Conservation (phyloP, 2,113 vertebrate species). For the Brachyhypopomus gauderio region DNA sequence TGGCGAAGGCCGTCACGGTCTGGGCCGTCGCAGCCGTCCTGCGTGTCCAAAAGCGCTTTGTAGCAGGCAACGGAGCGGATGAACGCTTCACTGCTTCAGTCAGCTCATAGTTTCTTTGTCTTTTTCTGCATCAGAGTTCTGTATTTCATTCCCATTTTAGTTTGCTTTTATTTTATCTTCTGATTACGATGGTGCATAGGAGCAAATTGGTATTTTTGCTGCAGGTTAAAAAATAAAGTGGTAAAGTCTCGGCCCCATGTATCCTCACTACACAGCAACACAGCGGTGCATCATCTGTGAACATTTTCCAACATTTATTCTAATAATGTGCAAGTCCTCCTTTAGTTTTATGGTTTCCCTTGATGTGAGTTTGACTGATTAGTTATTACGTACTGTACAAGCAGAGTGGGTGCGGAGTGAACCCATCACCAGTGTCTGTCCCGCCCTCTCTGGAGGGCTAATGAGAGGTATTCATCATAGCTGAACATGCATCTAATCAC, state of each 20-base stretch:
- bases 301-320: neutral
- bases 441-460: slow-evolving; percentile 35
- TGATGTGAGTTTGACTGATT: slow-evolving; percentile 16
- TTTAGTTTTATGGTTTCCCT: slow-evolving; percentile 4
- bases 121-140: neutral
- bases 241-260: too few species aligned
- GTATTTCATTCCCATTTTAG: neutral
- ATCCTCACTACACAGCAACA: neutral
- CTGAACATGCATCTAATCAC: slow-evolving; percentile 41
- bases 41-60: neutral
- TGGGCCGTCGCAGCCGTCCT: neutral
- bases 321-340: neutral
- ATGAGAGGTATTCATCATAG: slow-evolving; percentile 49
- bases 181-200: neutral
- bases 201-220: neutral
- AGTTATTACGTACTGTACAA: slow-evolving; percentile 38
- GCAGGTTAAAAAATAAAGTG: neutral
- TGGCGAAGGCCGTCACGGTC: neutral
- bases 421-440: neutral
- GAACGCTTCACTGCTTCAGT: neutral
- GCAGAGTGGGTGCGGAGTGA: neutral
- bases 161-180: neutral
- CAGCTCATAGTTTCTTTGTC: neutral
- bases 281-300: neutral
- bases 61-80: neutral